Percentiles rank a stretch among this genome's conserved stretches.
phyloP scores from a whole-genome alignment of 2,797 vertebrate species.

The Sternotherus odoratus region DNA sequence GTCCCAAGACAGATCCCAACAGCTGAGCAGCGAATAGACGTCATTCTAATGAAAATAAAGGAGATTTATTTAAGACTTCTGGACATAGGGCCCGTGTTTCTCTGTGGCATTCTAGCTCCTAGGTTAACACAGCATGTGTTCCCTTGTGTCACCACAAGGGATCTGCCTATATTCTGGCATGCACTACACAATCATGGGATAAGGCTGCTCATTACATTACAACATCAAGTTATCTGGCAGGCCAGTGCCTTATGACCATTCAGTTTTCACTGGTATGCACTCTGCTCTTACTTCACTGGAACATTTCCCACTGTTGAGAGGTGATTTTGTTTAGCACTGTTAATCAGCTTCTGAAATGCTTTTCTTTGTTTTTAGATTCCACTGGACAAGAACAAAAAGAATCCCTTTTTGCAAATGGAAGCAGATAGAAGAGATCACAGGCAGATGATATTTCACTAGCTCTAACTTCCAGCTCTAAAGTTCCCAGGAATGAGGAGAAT shows the following conservation, averaged over 20 bases:
- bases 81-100: background rate
- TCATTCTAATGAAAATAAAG: background rate
- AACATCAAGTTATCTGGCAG: background rate
- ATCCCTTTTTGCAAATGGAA: background rate
- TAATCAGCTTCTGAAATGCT: background rate
- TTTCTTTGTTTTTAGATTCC: conserved; percentile 15
- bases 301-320: background rate
- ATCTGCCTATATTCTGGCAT: background rate
- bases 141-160: background rate
- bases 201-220: background rate
- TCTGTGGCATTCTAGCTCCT: background rate
- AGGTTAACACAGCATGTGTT: background rate
- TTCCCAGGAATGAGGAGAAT: conserved; percentile 42
- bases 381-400: conserved; percentile 1
- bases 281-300: background rate
- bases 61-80: background rate
- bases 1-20: background rate
- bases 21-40: background rate
- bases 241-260: background rate
- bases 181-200: background rate
- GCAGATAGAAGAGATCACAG: background rate
- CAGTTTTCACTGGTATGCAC: background rate
- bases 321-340: background rate
- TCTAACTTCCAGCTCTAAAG: background rate
- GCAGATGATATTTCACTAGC: conserved; percentile 38